These are phyloP conservation scores for Penaeus monodon DNA, from an alignment of 2,888 invertebrate species.

Conservation along the genomic window DNA sequence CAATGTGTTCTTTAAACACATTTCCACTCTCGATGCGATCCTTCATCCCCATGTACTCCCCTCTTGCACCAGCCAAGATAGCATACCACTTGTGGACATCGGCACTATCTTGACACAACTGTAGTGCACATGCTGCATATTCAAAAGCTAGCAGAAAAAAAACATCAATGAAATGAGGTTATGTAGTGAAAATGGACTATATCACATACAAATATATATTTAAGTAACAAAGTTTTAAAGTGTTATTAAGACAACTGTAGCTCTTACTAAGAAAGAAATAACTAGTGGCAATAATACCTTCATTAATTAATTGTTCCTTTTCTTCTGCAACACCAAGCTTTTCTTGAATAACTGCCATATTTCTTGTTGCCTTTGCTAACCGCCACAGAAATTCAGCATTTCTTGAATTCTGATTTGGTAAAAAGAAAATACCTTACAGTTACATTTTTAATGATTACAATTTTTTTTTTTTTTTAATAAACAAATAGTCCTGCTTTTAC, in stretches of 20 bases:
- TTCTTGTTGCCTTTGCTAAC: constrained; percentile 56
- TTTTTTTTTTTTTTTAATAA: too few relatives aligned
- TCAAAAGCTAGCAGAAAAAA: constrained; percentile 71
- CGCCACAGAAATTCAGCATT: constrained; percentile 62
- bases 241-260: too few relatives aligned
- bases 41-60: constrained; percentile 75
- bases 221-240: too few relatives aligned
- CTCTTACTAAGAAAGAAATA: too few relatives aligned
- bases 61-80: constrained; percentile 77
- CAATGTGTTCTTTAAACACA: constrained; percentile 78
- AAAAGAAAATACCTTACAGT: too few relatives aligned
- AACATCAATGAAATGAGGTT: background rate
- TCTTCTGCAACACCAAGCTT: constrained; percentile 49
- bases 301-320: constrained; percentile 56
- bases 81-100: constrained; percentile 82
- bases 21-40: constrained; percentile 79
- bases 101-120: constrained; percentile 72
- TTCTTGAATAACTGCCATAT: constrained; percentile 54
- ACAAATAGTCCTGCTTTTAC: too few relatives aligned
- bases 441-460: too few relatives aligned
- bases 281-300: constrained; percentile 31
- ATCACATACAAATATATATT: too few relatives aligned
- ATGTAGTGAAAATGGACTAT: background rate
- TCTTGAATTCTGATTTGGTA: constrained; percentile 34
- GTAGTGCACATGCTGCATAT: constrained; percentile 74